Conservation (phyloP, 2,797 vertebrate genomes). For the Hylomyscus alleni region DNA sequence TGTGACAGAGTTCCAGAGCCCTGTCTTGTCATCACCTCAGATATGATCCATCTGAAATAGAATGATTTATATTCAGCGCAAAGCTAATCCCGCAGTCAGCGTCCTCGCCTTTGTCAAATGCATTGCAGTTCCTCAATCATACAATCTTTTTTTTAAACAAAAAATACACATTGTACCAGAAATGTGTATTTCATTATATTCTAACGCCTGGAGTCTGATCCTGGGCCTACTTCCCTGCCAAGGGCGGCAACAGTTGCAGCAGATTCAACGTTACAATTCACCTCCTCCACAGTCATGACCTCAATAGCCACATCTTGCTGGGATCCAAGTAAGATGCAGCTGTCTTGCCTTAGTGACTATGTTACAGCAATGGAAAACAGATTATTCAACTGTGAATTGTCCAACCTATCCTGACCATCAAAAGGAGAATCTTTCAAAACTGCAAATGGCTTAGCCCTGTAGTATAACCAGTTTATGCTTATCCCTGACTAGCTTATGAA, state of each 20-base stretch:
- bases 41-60: constrained; percentile 1
- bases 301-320: not conserved
- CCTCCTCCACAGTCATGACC: not conserved
- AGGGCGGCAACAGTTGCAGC: not conserved
- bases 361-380: not conserved
- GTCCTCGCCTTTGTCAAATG: not conserved
- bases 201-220: not conserved
- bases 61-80: constrained; percentile 1
- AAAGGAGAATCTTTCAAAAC: not conserved
- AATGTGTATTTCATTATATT: not conserved
- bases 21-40: constrained; percentile 1
- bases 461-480: not conserved
- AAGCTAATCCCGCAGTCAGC: not conserved
- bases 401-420: not conserved
- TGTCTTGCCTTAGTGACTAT: not conserved
- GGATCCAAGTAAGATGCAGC: not conserved
- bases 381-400: not conserved
- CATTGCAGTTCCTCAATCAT: not conserved
- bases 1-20: not conserved
- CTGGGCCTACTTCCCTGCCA: not conserved
- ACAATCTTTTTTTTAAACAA: not conserved
- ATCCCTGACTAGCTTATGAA: not conserved
- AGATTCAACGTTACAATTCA: not conserved
- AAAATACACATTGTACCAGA: not conserved
- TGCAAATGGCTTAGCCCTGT: not conserved